Evolutionary conservation across 37 sponge, comb jelly and placozoan genomes (phyloP), one percentile per base, ranked within the genome.

Genomic region (Cliona cf. orientalis): DNA sequence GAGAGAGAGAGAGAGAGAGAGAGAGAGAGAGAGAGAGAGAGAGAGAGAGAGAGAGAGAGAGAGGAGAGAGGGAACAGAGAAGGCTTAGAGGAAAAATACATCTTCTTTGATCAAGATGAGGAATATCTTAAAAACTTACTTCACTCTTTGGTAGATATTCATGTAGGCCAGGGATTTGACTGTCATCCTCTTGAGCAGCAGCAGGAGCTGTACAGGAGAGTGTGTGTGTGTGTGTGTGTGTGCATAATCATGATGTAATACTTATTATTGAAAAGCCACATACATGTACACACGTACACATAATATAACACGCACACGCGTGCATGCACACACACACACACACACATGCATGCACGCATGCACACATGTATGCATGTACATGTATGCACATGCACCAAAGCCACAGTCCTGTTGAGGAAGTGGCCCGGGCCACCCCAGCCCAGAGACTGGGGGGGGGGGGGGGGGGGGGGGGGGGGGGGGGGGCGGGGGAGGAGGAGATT

Each of bases 151-250:
- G 65, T 9, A 78, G 46, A 33, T 42, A 58, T n/a, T 73, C 0
- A 42, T 69, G 80, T 22, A 80, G 40, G 28, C 84, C 68, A 25
- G 75, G 84, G 14, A 61, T 63, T 2, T 38, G 17, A 43, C 12
- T 29, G n/a, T 42, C 46, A 43, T n/a, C 53, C 38, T 38, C 62
- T 4, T 14, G 34, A 31, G 37, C 58, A 4, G 23, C 19, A 2
- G 28, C 5, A 42, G 46, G 22, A 66, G 19, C 67, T 66, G 19
- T 21, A 21, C 12, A 29, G 22, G 11, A 31, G 35, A 68, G 69
- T 26, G 6, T 12, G 26, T 62, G 64, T 12, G 64, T n/a, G 28
- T 26, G 64, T 62, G 26, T 62, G 26, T 62, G 26, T 12, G 26
- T 19, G 55, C 55, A 19, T 19, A 49, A 49, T 19, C 55, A 19